These are phyloP conservation scores for Chiloscyllium punctatum DNA, from an alignment of 2,797 vertebrate genomes.

Conservation along the genomic window DNA sequence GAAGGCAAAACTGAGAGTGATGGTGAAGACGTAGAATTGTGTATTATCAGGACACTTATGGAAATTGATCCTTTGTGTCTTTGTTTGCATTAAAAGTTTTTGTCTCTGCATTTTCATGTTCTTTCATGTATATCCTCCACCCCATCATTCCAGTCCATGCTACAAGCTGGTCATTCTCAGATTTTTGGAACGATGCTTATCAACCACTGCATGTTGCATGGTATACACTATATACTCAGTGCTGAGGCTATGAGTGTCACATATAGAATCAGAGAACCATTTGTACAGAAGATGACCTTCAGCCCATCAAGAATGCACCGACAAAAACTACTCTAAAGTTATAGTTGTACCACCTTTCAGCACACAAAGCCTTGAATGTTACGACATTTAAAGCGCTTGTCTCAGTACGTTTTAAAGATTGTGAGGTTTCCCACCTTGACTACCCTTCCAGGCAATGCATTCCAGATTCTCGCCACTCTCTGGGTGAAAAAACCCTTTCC, in stretches of 20 bases:
- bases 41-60: background rate
- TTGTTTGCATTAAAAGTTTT: background rate
- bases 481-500: no score
- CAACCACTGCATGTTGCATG: background rate
- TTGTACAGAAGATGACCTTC: no score
- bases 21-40: background rate
- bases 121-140: background rate
- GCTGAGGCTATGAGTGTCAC: background rate
- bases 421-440: no score
- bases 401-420: no score
- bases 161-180: background rate
- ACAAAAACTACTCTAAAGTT: no score
- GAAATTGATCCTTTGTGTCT: background rate
- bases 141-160: background rate
- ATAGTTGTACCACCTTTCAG: no score
- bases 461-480: no score
- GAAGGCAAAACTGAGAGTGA: background rate
- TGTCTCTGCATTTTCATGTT: background rate
- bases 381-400: no score
- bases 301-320: no score
- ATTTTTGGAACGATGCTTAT: background rate
- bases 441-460: no score
- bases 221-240: background rate
- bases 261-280: background rate
- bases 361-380: no score